Base-by-base conservation (phyloP, 2,113 vertebrate genomes). In the Sturnira hondurensis region DNA sequence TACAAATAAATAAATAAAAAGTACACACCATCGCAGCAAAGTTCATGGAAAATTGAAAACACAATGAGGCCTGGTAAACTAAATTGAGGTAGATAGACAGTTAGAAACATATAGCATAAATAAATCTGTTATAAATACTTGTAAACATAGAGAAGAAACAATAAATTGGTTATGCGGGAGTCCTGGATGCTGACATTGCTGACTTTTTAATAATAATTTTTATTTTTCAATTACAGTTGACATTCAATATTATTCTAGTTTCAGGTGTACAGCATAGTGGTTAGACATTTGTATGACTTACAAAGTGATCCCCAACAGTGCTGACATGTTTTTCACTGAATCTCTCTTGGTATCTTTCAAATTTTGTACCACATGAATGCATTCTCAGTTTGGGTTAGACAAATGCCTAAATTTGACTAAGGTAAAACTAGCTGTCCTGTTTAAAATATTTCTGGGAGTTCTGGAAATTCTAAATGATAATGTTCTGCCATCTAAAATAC, bases 391-490 rank as follows among this genome's bases (percentile, higher is more conserved):
- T 61, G 54, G 36, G 28, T 68, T 58, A 94, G 84, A 71, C 76
- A 83, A 86, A 81, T 67, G 17, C 47, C 24, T 89, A 47, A 52
- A 81, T 81, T 70, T 80, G 45, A 70, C 22, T 31, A 16, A 68
- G 10, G 33, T 65, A 43, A 81, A 84, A 84, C 63, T 7, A 81
- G 45, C 31, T 65, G 41, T 47, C 31, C 7, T 71, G 31, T 63
- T 89, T 80, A 58, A 96, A 96, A 81, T 88, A 87, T 83, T 76
- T 87, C 52, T 56, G 10, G 33, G 31, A 74, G 38, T 81, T 95
- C 71, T 43, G 22, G 31, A 95, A 90, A 85, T 68, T 31, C 6
- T n/a, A 92, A 84, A 80, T 56, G 8, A 80, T 61, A 89, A 47
- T 78, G 85, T 38, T 94, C 38, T 63, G 65, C 1, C 61, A 71